Conservation (phyloP, 2,888 invertebrate species). For the Mongoloraphidia duomilia region DNA sequence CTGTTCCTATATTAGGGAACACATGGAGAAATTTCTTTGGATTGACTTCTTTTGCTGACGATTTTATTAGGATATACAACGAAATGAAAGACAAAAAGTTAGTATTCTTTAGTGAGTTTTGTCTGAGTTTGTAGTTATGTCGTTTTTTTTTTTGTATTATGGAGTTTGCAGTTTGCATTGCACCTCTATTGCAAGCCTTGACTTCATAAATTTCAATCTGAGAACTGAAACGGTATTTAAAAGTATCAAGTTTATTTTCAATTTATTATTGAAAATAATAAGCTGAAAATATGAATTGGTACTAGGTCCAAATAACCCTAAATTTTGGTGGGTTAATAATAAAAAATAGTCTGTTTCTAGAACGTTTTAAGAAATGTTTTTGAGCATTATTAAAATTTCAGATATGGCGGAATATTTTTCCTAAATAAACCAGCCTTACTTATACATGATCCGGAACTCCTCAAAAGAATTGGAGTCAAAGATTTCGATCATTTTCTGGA, state of each 20-base stretch:
- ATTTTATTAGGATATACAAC: neutral
- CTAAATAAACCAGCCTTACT: slow-evolving; percentile 19
- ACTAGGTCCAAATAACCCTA: no score
- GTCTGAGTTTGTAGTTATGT: no score
- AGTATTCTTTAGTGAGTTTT: neutral
- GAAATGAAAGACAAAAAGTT: neutral
- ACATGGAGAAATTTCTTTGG: neutral
- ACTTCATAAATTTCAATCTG: no score
- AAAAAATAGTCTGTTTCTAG: no score
- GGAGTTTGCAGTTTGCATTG: no score
- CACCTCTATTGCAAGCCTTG: no score
- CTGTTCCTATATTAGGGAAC: neutral
- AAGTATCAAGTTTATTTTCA: no score
- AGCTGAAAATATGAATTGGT: no score
- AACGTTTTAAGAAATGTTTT: neutral
- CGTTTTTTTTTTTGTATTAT: no score
- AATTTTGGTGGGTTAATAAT: no score
- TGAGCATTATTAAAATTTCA: neutral
- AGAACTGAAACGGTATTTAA: no score
- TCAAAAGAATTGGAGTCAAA: slow-evolving; percentile 21
- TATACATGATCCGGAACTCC: slow-evolving; percentile 23
- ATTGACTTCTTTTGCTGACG: neutral
- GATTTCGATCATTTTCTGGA: slow-evolving; percentile 20
- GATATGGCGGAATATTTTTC: slow-evolving; percentile 10
- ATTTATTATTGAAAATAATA: no score